A percentile compares a stretch with the other conserved stretches of the same genome.
Evolutionary conservation across 2,797 vertebrate genomes (phyloP).

Genomic region (Pagetopsis macropterus): DNA sequence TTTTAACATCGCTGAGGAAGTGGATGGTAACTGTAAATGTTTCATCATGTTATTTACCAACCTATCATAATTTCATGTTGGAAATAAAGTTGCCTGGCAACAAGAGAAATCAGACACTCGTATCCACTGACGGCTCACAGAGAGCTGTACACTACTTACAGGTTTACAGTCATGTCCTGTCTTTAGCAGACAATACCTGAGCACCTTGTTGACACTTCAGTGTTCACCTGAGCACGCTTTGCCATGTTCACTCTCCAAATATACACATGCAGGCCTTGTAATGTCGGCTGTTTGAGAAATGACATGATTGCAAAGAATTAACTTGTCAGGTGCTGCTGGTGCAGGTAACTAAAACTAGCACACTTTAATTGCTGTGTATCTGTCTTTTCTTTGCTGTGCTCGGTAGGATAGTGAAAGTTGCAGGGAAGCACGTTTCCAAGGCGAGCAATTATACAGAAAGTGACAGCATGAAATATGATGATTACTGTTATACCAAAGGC

Average conservation of each 20-base stretch:
- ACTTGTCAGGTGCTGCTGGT: constrained; percentile 90
- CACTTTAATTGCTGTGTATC: constrained; percentile 88
- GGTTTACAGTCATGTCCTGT: constrained; percentile 16
- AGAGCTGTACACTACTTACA: not conserved
- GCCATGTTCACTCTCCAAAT: constrained; percentile 32
- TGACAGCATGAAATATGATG: constrained; percentile 96
- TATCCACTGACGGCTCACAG: constrained; percentile 12
- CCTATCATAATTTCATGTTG: not conserved
- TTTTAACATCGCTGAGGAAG: not conserved
- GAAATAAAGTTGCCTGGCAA: constrained; percentile 9
- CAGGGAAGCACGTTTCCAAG: constrained; percentile 89
- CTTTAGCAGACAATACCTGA: constrained; percentile 29
- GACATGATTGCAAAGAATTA: constrained; percentile 91
- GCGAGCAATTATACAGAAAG: constrained; percentile 94
- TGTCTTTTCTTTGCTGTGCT: constrained; percentile 83
- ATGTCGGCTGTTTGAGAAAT: constrained; percentile 87
- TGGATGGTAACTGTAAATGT: not conserved
- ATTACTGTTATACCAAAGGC: constrained; percentile 91
- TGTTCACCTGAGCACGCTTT: constrained; percentile 35
- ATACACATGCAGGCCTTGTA: constrained; percentile 81
- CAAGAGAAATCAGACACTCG: constrained; percentile 22
- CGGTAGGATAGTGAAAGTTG: constrained; percentile 89
- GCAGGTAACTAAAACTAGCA: constrained; percentile 88
- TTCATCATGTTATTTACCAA: constrained; percentile 11
- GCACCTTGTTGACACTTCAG: constrained; percentile 27